phyloP scores from a whole-genome alignment of 2,888 invertebrate genomes.

The Eupeodes luniger region DNA sequence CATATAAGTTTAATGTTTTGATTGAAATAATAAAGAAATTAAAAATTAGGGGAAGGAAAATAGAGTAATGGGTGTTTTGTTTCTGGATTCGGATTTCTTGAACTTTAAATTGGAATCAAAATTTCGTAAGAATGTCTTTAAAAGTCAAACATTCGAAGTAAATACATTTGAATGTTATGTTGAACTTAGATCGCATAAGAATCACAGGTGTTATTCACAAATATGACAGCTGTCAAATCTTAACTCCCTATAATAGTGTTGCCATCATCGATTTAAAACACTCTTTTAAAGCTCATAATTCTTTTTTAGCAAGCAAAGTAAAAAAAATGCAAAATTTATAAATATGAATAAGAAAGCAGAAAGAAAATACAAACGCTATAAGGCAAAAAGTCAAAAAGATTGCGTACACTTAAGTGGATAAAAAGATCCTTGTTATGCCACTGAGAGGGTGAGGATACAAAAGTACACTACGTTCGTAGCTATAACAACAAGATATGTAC shows the following conservation, averaged over 20 bases:
- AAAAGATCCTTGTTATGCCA: slow-evolving; percentile 70
- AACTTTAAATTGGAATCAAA: slow-evolving; percentile 44
- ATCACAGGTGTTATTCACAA: too few relatives aligned
- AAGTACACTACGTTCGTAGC: neutral
- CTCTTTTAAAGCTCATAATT: slow-evolving; percentile 30
- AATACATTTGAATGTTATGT: too few relatives aligned
- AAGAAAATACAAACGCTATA: slow-evolving; percentile 37
- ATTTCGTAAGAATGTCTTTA: slow-evolving; percentile 20
- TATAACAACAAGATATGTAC: slow-evolving; percentile 6
- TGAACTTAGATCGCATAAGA: too few relatives aligned
- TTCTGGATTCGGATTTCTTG: too few relatives aligned
- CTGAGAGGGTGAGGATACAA: slow-evolving; percentile 19
- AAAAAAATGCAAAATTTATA: slow-evolving; percentile 38
- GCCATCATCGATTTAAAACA: too few relatives aligned
- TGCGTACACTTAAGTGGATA: slow-evolving; percentile 75
- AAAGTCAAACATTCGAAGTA: too few relatives aligned
- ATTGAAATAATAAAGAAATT: neutral
- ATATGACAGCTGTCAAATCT: too few relatives aligned
- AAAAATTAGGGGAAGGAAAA: neutral
- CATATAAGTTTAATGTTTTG: slow-evolving; percentile 21
- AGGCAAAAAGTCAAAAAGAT: slow-evolving; percentile 69
- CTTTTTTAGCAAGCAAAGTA: slow-evolving; percentile 48
- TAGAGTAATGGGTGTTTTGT: too few relatives aligned
- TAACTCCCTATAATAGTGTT: too few relatives aligned
- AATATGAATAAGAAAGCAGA: slow-evolving; percentile 56